A percentile compares a stretch with the other conserved stretches of the same genome.
These are phyloP conservation scores for Globodera rostochiensis DNA, from an alignment of 1,140 invertebrate genomes.

Conservation along the genomic window DNA sequence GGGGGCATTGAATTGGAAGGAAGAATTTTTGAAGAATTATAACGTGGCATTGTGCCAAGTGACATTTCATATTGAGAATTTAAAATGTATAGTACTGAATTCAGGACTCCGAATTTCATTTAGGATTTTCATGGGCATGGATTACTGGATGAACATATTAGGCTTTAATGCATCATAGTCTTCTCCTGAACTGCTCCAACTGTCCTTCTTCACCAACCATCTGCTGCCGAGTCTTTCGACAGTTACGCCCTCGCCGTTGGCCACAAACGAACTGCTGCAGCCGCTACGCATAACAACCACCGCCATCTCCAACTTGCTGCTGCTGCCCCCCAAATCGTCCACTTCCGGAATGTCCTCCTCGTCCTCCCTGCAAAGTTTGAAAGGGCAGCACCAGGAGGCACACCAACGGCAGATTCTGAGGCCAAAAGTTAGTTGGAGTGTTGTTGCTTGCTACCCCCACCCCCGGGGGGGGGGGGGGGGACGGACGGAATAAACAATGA, in stretches of 20 bases:
- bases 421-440: slow-evolving; percentile 5
- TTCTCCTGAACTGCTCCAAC: slow-evolving; percentile 11
- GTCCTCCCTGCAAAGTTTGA: slow-evolving; percentile 10
- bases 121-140: too few species aligned
- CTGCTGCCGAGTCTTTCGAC: not conserved
- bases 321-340: not conserved
- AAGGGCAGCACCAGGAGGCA: not conserved
- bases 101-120: too few species aligned
- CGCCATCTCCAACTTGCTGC: not conserved
- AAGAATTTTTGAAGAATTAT: not conserved
- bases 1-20: not conserved
- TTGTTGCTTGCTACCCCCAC: too few species aligned
- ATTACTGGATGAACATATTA: not conserved
- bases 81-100: too few species aligned
- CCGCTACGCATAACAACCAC: not conserved
- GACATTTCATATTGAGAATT: too few species aligned
- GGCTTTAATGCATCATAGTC: not conserved
- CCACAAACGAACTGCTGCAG: not conserved
- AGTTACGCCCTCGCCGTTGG: not conserved
- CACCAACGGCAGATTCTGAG: slow-evolving; percentile 4
- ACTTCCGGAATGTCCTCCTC: not conserved
- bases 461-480: not conserved
- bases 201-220: not conserved
- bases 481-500: not conserved
- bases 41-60: too few species aligned